Base-by-base conservation (phyloP, 2,888 invertebrate genomes). In the Drosophila merina region DNA sequence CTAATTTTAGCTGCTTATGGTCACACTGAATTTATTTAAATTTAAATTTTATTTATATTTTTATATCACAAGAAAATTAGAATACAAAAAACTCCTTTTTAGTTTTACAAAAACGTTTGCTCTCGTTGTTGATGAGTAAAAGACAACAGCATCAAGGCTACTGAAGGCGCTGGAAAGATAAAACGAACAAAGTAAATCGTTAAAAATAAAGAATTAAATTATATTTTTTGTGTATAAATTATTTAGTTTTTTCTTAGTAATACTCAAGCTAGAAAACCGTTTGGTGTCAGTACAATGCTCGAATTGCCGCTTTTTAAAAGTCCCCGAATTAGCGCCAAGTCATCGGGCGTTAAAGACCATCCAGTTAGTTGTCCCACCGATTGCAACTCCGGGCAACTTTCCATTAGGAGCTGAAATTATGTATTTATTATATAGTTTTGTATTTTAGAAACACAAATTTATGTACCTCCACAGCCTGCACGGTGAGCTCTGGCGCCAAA, bases 321-420 rank as follows among this genome's bases (percentile, higher is more conserved):
- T 10, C 94, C 94, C 70, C 94, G 92, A 90, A 95, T 93, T 40
- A 94, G 91, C 89, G 95, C 94, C 90, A 95, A 92, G 75, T 95
- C 95, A 78, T 94, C 94, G 0, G 94, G 93, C 0, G 93, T 93
- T 70, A 94, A 92, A 68, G 93, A 93, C 95, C 95, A 95, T 0
- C 95, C 95, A 49, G 93, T 94, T 14, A 95, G 89, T 88, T 95
- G 94, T 0, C 95, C 95, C 9, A 95, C 91, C 71, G 93, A 94
- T 75, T 92, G 93, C 45, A 95, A 91, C 75, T 94, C 94, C 0
- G 94, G 94, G 78, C 95, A 95, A 75, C 93, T 93, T 57, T 94
- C 94, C 93, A 95, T 94, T 47, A 95, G 90, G 9, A 95, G 89
- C 91, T 91, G 36, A 0, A 74, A 75, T 70, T 0, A 20, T 9